A percentile compares a stretch with the other conserved stretches of the same genome.
phyloP scores from a whole-genome alignment of 2,888 invertebrate species.

The Ichneumoninae sp. region DNA sequence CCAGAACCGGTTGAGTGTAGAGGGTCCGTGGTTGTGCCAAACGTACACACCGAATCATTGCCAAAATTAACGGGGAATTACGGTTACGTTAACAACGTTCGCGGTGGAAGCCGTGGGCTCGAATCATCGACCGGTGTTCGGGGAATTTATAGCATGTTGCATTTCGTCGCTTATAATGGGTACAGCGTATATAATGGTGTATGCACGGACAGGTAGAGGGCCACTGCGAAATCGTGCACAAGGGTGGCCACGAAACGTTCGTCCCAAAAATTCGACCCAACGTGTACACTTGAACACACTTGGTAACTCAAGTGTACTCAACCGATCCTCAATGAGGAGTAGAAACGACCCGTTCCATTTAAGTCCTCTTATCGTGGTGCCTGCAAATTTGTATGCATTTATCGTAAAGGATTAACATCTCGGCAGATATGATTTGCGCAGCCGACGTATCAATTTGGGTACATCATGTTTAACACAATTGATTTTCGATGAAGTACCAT shows the following conservation, averaged over 20 bases:
- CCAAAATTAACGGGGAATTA: slow-evolving; percentile 53
- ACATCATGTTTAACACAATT: background rate
- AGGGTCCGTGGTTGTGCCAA: background rate
- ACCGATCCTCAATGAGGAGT: too few relatives aligned
- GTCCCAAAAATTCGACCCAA: background rate
- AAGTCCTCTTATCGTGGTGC: background rate
- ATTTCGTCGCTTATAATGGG: slow-evolving; percentile 24
- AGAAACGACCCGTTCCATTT: background rate
- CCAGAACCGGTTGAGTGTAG: background rate
- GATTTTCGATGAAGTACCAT: background rate
- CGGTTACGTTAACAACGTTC: slow-evolving; percentile 47
- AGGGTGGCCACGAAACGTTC: background rate
- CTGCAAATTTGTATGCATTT: background rate
- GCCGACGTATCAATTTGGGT: background rate
- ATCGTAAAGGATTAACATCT: background rate
- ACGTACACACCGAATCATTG: slow-evolving; percentile 31
- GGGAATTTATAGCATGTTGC: slow-evolving; percentile 44
- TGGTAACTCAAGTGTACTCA: too few relatives aligned
- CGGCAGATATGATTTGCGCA: background rate
- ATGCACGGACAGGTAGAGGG: background rate
- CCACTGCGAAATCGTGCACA: background rate
- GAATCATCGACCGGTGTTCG: slow-evolving; percentile 23
- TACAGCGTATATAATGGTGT: slow-evolving; percentile 1
- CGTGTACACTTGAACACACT: too few relatives aligned
- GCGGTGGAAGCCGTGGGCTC: slow-evolving; percentile 38